Evolutionary conservation across 2,113 vertebrate species (phyloP), one percentile per base, ranked within the genome.

Genomic region (Anhinga anhinga): DNA sequence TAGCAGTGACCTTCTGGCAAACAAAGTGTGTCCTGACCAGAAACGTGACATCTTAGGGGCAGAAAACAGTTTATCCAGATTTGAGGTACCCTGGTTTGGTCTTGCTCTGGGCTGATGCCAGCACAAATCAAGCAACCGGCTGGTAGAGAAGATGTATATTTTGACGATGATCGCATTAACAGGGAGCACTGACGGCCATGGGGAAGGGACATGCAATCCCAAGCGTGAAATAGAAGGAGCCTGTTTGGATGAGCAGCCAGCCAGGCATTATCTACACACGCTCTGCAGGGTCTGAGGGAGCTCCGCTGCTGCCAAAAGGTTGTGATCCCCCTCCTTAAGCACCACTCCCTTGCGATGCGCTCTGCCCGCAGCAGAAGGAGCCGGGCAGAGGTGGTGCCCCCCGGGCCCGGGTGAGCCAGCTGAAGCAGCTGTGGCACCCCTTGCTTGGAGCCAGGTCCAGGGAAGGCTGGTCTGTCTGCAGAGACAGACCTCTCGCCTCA

Each of bases 331-430:
- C 63, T 74, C 47, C 65, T 13, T 13, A 25, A 76, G 49, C 80
- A 42, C 30, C 2, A 0, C n/a, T 72, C 42, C 73, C 20, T 52
- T 7, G 5, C 13, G 3, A 34, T 10, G n/a, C 13, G 3, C 27
- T 61, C 70, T 77, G 69, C 45, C 58, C 0, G 0, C 47, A 20
- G 45, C 71, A 61, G 62, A 4, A 65, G 45, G 36, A n/a, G 50
- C 15, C 0, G 3, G 84, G 74, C 70, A 67, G 88, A 58, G 34
- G 23, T 38, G 74, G 16, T 56, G 36, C 25, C 76, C 63, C 18
- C 1, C 1, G 2, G 55, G 34, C 45, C 53, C 3, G 9, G 53
- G 34, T 4, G 9, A 36, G 34, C 16, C 29, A 29, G 29, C 65
- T 36, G 18, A 25, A 78, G 63, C 44, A 9, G 47, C n/a, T 40